phyloP scores from a whole-genome alignment of 2,113 vertebrate genomes.

The Upupa epops region DNA sequence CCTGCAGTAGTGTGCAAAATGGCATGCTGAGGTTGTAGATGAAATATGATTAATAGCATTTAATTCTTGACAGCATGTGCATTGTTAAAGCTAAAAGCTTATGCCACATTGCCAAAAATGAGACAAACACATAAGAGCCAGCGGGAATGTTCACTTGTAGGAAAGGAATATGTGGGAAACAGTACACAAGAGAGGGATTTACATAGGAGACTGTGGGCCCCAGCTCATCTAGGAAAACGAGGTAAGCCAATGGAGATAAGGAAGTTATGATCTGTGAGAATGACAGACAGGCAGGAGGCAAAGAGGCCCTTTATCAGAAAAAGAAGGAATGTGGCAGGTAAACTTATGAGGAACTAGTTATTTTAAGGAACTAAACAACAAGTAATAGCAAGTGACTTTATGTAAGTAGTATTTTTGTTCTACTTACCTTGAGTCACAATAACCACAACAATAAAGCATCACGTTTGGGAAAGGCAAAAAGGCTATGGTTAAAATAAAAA shows the following conservation, averaged over 20 bases:
- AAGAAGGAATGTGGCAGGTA: not conserved
- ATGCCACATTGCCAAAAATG: not conserved
- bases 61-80: fast-evolving
- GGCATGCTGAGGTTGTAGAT: not conserved
- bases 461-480: not conserved
- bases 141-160: not conserved
- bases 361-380: not conserved
- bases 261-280: not conserved
- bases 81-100: not conserved
- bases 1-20: not conserved
- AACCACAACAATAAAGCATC: not conserved
- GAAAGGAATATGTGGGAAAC: not conserved
- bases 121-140: not conserved
- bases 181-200: not conserved
- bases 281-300: not conserved
- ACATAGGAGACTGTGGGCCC: not conserved
- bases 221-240: not conserved
- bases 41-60: not conserved
- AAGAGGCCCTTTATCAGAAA: not conserved
- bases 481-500: not conserved
- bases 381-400: not conserved
- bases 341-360: not conserved
- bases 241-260: not conserved
- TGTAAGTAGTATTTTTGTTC: not conserved
- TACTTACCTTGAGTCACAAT: not conserved